Conservation (phyloP, 1,140 invertebrate genomes). For the Scaptomyza graminum region DNA sequence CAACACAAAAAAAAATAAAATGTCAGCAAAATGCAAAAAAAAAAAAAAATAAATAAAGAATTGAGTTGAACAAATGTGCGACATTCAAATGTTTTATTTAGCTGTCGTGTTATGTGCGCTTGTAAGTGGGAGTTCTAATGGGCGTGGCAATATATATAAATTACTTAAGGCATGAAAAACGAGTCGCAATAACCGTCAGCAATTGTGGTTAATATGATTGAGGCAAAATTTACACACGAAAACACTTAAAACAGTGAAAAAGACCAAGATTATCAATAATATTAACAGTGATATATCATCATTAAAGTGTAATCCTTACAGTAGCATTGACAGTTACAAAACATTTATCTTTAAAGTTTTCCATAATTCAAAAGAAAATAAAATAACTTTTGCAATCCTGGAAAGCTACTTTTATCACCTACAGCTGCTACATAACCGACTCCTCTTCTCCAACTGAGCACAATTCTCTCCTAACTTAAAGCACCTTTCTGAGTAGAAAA, state of each 20-base stretch:
- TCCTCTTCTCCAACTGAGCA: no score
- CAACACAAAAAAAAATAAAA: conserved; percentile 12
- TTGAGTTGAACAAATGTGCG: conserved; percentile 67
- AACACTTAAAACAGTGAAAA: not conserved
- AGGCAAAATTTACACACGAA: conserved; percentile 27
- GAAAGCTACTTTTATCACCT: no score
- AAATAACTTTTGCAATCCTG: not conserved
- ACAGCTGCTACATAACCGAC: not conserved
- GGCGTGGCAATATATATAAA: conserved; percentile 69
- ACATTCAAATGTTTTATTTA: conserved; percentile 72
- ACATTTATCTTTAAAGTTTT: not conserved
- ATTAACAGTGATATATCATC: no score
- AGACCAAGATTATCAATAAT: not conserved
- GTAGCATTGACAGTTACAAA: not conserved
- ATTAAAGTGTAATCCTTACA: no score
- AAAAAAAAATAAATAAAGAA: conserved; percentile 11
- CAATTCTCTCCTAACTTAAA: no score
- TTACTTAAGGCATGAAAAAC: conserved; percentile 65
- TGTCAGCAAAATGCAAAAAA: not conserved
- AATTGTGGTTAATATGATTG: conserved; percentile 71
- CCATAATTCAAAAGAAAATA: not conserved
- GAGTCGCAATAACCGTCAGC: conserved; percentile 47
- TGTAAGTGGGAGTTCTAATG: conserved; percentile 23
- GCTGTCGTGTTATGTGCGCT: conserved; percentile 23
- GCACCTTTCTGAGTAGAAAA: no score